Evolutionary conservation across 2,888 invertebrate species (phyloP).

Genomic region (Oasisia sp.): DNA sequence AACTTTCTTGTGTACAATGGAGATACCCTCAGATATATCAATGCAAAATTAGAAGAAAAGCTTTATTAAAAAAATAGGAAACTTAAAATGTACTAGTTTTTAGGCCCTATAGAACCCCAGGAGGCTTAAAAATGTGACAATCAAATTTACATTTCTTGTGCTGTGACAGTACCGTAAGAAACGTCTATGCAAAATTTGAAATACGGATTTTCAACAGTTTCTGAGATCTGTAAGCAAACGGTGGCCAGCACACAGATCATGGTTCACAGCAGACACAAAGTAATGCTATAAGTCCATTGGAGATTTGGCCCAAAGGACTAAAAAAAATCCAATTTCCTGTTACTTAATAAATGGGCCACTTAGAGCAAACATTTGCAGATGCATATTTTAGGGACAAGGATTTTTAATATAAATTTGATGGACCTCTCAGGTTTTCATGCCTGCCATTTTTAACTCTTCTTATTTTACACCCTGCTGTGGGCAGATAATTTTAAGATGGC

Average conservation of each 20-base stretch:
- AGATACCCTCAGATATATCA: not conserved
- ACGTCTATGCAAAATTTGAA: not conserved
- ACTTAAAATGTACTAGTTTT: not conserved
- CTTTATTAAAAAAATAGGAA: not conserved
- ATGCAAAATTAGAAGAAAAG: not conserved
- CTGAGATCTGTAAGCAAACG: not conserved
- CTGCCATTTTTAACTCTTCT: too few relatives aligned
- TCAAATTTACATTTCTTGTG: not conserved
- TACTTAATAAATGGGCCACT: too few relatives aligned
- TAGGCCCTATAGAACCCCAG: not conserved
- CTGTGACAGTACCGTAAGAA: not conserved
- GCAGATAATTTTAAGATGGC: too few relatives aligned
- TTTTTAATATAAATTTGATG: too few relatives aligned
- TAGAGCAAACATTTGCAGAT: too few relatives aligned
- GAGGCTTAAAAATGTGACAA: not conserved
- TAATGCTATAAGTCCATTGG: constrained; percentile 13
- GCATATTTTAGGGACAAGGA: too few relatives aligned
- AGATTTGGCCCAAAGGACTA: not conserved
- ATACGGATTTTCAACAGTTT: not conserved
- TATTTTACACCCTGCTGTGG: too few relatives aligned
- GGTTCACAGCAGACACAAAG: not conserved
- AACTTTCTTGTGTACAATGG: constrained; percentile 7
- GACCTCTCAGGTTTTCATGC: too few relatives aligned
- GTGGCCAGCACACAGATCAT: not conserved
- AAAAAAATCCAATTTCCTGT: too few relatives aligned